A percentile compares a stretch with the other conserved stretches of the same genome.
Evolutionary conservation across 2,888 invertebrate genomes (phyloP).

Genomic region (Eristalinus aeneus): DNA sequence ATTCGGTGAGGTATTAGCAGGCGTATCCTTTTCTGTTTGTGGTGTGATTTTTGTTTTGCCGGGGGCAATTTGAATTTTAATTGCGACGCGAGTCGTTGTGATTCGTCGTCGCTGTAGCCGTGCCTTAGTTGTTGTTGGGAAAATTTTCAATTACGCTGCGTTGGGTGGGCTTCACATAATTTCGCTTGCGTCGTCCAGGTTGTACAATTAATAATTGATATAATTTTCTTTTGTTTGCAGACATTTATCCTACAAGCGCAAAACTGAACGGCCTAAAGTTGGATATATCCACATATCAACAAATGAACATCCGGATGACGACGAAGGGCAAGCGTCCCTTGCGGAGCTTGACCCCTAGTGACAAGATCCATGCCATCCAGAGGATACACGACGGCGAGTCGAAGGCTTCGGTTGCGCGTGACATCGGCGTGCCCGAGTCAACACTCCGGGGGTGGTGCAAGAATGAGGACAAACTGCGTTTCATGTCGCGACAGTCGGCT

Average conservation of each 20-base stretch:
- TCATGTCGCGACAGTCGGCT: slow-evolving; percentile 87
- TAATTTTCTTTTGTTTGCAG: slow-evolving; percentile 73
- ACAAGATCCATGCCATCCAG: slow-evolving; percentile 91
- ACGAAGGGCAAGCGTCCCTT: slow-evolving; percentile 90
- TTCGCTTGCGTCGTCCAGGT: neutral
- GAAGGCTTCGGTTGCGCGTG: slow-evolving; percentile 91
- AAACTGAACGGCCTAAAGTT: slow-evolving; percentile 80
- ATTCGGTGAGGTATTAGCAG: slow-evolving; percentile 55
- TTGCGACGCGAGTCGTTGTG: slow-evolving; percentile 64
- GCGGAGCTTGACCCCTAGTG: slow-evolving; percentile 88
- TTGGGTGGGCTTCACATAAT: slow-evolving; percentile 20
- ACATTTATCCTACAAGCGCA: slow-evolving; percentile 54
- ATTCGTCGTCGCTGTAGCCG: slow-evolving; percentile 61
- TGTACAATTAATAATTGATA: slow-evolving; percentile 10
- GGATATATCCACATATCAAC: slow-evolving; percentile 80
- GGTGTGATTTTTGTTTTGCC: slow-evolving; percentile 44
- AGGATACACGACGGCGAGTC: slow-evolving; percentile 92
- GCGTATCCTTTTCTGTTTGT: slow-evolving; percentile 67
- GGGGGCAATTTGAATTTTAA: slow-evolving; percentile 68
- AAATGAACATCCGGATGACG: slow-evolving; percentile 83
- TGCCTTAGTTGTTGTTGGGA: slow-evolving; percentile 35
- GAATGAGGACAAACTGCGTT: slow-evolving; percentile 88
- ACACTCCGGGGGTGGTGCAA: slow-evolving; percentile 94
- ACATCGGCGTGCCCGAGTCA: slow-evolving; percentile 93
- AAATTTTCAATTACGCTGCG: slow-evolving; percentile 22